phyloP scores from a whole-genome alignment of 2,888 invertebrate genomes.

The Drosophila imparisetae region DNA sequence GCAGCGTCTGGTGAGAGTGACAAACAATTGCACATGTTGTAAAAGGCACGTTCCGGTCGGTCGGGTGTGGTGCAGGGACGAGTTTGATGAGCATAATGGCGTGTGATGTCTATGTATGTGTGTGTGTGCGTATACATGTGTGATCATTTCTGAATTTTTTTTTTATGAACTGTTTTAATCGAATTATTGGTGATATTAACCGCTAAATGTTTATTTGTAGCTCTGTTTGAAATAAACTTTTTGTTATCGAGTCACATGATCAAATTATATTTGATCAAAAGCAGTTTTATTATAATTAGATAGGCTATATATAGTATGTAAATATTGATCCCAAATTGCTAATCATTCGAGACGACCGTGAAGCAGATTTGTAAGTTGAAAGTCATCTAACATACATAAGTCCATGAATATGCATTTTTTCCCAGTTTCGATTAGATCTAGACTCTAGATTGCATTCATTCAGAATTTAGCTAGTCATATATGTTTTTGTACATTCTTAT shows the following conservation, averaged over 20 bases:
- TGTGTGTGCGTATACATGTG: not conserved
- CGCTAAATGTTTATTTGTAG: not conserved
- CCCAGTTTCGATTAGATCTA: conserved; percentile 39
- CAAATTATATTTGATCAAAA: not conserved
- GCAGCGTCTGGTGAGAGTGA: conserved; percentile 17
- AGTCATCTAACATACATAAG: conserved; percentile 12
- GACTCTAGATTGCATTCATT: conserved; percentile 38
- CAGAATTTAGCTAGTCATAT: not conserved
- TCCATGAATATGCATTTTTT: conserved; percentile 32
- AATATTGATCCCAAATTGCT: conserved; percentile 30
- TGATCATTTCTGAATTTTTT: conserved; percentile 25
- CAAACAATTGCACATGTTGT: not conserved
- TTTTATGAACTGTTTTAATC: conserved; percentile 20
- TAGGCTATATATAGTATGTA: conserved; percentile 2
- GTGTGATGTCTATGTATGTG: conserved; percentile 12
- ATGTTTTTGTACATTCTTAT: not conserved
- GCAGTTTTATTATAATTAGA: conserved; percentile 6
- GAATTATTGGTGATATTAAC: not conserved
- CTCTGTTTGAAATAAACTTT: not conserved
- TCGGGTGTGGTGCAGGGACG: conserved; percentile 3
- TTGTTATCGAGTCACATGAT: not conserved
- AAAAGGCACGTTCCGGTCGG: not conserved
- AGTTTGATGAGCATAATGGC: conserved; percentile 12
- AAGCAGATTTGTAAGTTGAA: conserved; percentile 18
- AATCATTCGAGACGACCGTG: conserved; percentile 43